Base-by-base conservation (phyloP, 2,113 vertebrate genomes). In the Zapus hudsonius region DNA sequence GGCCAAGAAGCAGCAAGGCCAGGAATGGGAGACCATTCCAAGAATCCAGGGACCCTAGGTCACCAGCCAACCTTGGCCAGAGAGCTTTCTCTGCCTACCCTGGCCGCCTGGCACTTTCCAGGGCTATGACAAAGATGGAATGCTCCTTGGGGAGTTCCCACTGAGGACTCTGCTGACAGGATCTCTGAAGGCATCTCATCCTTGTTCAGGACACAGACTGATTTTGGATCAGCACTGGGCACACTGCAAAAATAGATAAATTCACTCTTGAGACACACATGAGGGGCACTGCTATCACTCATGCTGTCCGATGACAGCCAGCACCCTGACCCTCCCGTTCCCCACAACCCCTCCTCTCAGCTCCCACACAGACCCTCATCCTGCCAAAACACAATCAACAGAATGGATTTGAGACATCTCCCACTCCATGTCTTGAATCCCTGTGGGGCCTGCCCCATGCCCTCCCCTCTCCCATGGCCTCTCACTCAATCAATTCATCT, bases 401-500 rank as follows among this genome's bases (percentile, higher is more conserved):
- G 91, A 91, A 66, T 19, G 2, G 78, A 55, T 66, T 92, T 44
- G 44, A 42, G 96, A 82, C 87, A 82, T 95, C 83, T 96, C 73
- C 95, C 79, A 23, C 63, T 87, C 22, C 1, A 79, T 91, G 90
- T 95, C 94, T 97, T 94, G 15, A 27, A 70, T 96, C 97, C 83
- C 84, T 69, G 66, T 16, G 9, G 95, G 91, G 42, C 96, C 94
- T 97, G 96, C 91, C 96, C 95, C 47, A n/a, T 67, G 84, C 89
- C 75, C 86, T 92, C 95, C 81, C 57, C 72, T 80, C 80, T 91
- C 87, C 95, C 16, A 0, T 42, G 87, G 97, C 85, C 0, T 0
- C 95, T 94, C 95, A 79, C 94, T 97, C 86, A 94, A 88, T 97
- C 95, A 95, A 70, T 97, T 96, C 96, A 95, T 89, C 96, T 96